Base-by-base conservation (phyloP, 2,113 vertebrate genomes). In the Heterochromis multidens region DNA sequence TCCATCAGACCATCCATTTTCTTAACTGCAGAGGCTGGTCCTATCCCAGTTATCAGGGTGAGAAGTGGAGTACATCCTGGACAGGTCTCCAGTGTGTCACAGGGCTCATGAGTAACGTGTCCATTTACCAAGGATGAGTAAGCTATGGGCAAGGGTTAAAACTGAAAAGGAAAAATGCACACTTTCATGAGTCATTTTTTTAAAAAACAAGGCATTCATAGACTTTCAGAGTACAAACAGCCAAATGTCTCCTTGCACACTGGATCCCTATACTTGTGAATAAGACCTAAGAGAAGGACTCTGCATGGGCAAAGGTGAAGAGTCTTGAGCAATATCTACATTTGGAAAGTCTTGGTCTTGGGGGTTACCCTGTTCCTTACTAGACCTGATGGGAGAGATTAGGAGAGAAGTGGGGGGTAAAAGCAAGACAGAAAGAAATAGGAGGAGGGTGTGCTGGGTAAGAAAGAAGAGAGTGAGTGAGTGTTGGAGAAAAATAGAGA, bases 221-320 rank as follows among this genome's bases (percentile, higher is more conserved):
- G 23, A 65, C 25, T 49, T 31, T 80, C 59, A 60, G 23, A 29
- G 27, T 19, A 19, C 4, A 14, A 72, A 49, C 12, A 61, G 35
- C 25, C 70, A 76, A 65, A 33, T 62, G 54, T 19, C 70, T 77
- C 57, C 33, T 14, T 67, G 70, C 77, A 81, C 62, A 61, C 33
- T 14, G 54, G 77, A 85, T 59, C 77, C 80, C 77, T 46, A 21
- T 29, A 60, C 23, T 56, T 60, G 57, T 76, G 76, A 81, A 79
- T 84, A 62, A 80, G 72, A 85, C 25, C 21, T 79, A 33, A 57
- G 83, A 85, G 37, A 86, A 86, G 56, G 46, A 89, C 79, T 90
- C 63, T 85, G 80, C 5, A n/a, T 56, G 7, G 65, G 88, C 80
- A 93, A 91, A 93, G 85, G 82, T 85, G 76, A 92, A 74, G 46